phyloP scores from a whole-genome alignment of 2,797 vertebrate species.

The Syngnathus acus region DNA sequence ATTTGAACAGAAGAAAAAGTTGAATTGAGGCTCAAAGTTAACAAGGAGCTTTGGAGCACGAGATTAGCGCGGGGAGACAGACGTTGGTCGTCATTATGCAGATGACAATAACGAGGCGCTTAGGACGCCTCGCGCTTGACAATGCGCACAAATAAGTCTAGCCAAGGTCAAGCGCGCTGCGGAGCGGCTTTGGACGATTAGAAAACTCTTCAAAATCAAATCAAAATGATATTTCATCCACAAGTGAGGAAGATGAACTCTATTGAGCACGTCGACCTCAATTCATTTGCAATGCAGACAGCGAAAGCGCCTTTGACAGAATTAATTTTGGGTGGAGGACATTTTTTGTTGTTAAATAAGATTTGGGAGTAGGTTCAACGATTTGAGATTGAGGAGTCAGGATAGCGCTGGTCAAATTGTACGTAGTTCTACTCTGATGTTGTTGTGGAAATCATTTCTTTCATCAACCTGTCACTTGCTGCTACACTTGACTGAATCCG shows the following conservation, averaged over 20 bases:
- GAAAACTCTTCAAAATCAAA: not conserved
- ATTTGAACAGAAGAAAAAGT: not conserved
- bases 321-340: not conserved
- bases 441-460: too few species aligned
- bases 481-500: too few species aligned
- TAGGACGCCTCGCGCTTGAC: slow-evolving; percentile 1
- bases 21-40: not conserved
- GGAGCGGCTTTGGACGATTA: not conserved
- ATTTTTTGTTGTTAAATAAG: not conserved
- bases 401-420: too few species aligned
- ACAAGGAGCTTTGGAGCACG: not conserved
- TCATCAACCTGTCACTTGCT: too few species aligned
- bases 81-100: not conserved
- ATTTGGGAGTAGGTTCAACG: too few species aligned
- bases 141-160: not conserved
- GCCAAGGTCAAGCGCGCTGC: not conserved
- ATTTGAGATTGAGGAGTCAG: too few species aligned
- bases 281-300: not conserved
- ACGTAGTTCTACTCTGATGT: too few species aligned
- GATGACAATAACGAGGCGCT: not conserved
- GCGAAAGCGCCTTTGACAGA: too few species aligned
- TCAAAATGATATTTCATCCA: not conserved
- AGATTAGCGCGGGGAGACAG: not conserved
- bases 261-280: not conserved
- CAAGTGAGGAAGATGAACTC: not conserved